Evolutionary conservation across 2,113 vertebrate species (phyloP), one percentile per base, ranked within the genome.

Genomic region (Rhabdornis inornatus): DNA sequence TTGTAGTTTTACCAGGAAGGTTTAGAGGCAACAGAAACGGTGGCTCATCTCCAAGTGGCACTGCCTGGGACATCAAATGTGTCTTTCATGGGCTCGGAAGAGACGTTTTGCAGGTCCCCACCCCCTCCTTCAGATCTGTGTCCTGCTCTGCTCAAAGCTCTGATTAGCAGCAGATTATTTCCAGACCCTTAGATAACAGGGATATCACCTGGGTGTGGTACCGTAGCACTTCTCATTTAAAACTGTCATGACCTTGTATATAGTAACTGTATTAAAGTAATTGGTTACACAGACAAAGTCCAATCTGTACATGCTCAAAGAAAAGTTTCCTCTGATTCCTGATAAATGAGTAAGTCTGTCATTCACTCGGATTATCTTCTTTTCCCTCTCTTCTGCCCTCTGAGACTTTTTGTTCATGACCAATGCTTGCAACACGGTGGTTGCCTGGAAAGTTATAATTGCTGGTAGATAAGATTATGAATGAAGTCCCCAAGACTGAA

Each of bases 81-180:
- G 35, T 21, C 44, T n/a, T 75, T 68, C 24, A 23, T 3, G 6
- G 20, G 28, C 20, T 69, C 56, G 69, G 8, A 66, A 50, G n/a
- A 92, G 25, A 42, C 0, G 0, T 65, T 9, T 1, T 86, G 25
- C 42, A 77, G 15, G 13, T 66, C 42, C n/a, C 16, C 33, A 40
- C 10, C 5, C 35, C 11, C 19, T 91, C 37, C 20, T 85, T 81
- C 56, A 82, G 57, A 25, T 50, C 68, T 83, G 20, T 39, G 40
- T 66, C 50, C 40, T 65, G 22, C 33, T 30, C 56, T 83, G 25
- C 66, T 77, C 50, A 57, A 83, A 84, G 44, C 30, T 90, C 84
- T 80, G 78, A 87, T 86, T 92, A 88, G 20, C 21, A 90, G 35
- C 42, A 90, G 75, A 27, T 93, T 77, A 70, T 88, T 87, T 92